Evolutionary conservation across 1,140 invertebrate species (phyloP).

Genomic region (Asobara japonica): DNA sequence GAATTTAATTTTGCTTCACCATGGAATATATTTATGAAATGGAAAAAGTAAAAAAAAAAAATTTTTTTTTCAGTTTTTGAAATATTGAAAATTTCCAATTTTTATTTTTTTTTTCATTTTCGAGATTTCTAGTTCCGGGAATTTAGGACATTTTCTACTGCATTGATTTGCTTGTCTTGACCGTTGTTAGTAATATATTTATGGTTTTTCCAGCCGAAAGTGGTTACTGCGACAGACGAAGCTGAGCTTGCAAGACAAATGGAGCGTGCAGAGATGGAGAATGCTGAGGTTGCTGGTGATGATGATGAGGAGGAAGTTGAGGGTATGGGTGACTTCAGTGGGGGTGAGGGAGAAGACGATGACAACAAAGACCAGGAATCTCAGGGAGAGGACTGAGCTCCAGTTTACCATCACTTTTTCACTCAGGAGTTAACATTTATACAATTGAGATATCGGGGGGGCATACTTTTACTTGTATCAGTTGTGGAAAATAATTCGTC

Average conservation of each 20-base stretch:
- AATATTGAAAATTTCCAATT: neutral
- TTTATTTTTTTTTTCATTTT: neutral
- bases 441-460: neutral
- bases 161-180: no score
- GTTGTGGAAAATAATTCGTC: constrained; percentile 1
- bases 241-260: constrained; percentile 92
- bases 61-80: no score
- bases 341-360: constrained; percentile 62
- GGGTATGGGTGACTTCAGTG: constrained; percentile 66
- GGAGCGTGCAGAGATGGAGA: constrained; percentile 92
- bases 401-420: neutral
- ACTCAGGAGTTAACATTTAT: neutral
- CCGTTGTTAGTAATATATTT: no score
- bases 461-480: neutral
- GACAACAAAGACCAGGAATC: constrained; percentile 48
- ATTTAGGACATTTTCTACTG: no score
- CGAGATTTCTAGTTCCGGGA: no score
- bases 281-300: constrained; percentile 92
- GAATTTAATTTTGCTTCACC: neutral
- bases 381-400: constrained; percentile 51
- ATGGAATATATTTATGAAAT: no score
- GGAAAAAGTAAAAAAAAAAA: no score
- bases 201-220: constrained; percentile 94
- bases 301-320: constrained; percentile 86
- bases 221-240: constrained; percentile 98